Evolutionary conservation across 2,888 invertebrate genomes (phyloP), one percentile per base, ranked within the genome.

Genomic region (Nysson spinosus): DNA sequence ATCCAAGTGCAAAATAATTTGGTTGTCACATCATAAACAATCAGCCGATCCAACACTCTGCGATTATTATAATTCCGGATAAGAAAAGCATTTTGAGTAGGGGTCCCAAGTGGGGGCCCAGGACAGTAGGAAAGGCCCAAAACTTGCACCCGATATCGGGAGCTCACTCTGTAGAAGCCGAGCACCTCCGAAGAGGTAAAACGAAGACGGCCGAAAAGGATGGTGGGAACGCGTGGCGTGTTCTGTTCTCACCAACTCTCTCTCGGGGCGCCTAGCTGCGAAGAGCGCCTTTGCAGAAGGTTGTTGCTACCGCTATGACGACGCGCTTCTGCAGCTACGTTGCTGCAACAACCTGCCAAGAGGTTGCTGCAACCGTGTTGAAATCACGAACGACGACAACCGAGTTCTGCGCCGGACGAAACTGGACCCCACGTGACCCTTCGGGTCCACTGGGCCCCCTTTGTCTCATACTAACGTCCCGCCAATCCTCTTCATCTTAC

Each of bases 171-270:
- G 44, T 40, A 24, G 43, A 72, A 70, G 65, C 79, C 84, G 80
- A 84, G 65, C 60, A 26, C 52, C 49, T 28, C 81, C 85, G 85
- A 84, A 72, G 73, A 73, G 79, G 56, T 61, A 64, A n/a, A 60
- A 79, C 86, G 86, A 83, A 82, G 80, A 81, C 64, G 77, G 64
- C 84, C 86, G 86, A 85, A 83, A 40, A 79, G 76, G 83, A 84
- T 85, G 87, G 87, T 87, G 87, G 86, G 87, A 87, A 87, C 86
- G 83, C 78, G 77, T 81, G 83, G 82, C 82, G 80, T 79, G 78
- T 81, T 82, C 79, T 83, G 87, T 87, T 87, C 87, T 86, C 86
- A 86, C 86, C 86, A 83, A 79, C 79, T 77, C 44, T 50, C 61
- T 55, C 69, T 50, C 63, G 75, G 72, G 77, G 79, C 77, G 71